A percentile compares a stretch with the other conserved stretches of the same genome.
phyloP scores from a whole-genome alignment of 2,888 invertebrate genomes.

The Limnephilus lunatus region DNA sequence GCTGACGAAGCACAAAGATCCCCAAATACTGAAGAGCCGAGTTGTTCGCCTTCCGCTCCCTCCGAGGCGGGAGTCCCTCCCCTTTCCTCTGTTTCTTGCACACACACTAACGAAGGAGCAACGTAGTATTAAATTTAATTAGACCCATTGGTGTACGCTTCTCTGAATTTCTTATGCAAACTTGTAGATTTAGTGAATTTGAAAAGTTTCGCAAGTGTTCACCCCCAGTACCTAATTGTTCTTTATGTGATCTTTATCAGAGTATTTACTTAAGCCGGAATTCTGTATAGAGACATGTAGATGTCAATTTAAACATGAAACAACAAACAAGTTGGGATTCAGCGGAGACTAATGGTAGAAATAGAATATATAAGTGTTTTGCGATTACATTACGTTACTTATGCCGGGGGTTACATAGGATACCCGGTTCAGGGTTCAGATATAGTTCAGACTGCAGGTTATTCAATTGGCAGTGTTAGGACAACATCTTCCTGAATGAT shows the following conservation, averaged over 20 bases:
- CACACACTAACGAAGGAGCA: conserved; percentile 11
- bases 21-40: conserved; percentile 49
- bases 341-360: no score
- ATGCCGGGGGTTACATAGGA: no score
- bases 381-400: no score
- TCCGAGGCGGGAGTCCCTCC: not conserved
- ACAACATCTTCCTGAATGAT: no score
- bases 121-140: conserved; percentile 57
- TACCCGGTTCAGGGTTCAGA: no score
- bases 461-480: not conserved
- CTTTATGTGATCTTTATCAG: conserved; percentile 43
- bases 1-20: conserved; percentile 54
- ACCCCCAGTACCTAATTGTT: conserved; percentile 23
- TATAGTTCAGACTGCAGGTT: not conserved
- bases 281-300: not conserved
- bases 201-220: conserved; percentile 40
- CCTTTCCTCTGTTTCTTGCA: not conserved
- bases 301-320: not conserved
- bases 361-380: no score
- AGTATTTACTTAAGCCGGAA: conserved; percentile 20
- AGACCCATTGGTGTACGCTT: conserved; percentile 55
- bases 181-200: conserved; percentile 44
- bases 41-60: conserved; percentile 24
- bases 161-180: conserved; percentile 45
- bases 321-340: no score